These are phyloP conservation scores for Theonella swinhoei DNA, from an alignment of 37 sponge, comb jelly and placozoan genomes.

Conservation along the genomic window DNA sequence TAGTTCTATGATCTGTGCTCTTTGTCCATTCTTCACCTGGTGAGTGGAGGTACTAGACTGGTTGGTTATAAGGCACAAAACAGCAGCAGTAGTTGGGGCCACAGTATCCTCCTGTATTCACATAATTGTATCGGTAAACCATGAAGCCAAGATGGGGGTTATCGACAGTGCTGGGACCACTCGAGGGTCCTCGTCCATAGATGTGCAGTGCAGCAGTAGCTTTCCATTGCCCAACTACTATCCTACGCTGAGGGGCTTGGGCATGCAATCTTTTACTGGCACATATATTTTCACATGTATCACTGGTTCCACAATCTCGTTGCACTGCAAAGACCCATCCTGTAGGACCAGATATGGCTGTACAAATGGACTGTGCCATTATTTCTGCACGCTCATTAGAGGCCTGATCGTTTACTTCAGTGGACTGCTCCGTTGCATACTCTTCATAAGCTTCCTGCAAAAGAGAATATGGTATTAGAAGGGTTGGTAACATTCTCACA, in stretches of 20 bases:
- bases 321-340: background rate
- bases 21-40: too few relatives aligned
- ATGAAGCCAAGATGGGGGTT: background rate
- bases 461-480: too few relatives aligned
- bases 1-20: too few relatives aligned
- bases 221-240: background rate
- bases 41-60: too few relatives aligned
- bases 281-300: background rate
- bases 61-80: too few relatives aligned
- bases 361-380: background rate
- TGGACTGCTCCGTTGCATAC: too few relatives aligned
- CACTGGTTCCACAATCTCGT: background rate
- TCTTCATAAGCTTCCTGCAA: too few relatives aligned
- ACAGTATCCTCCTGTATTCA: background rate
- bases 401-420: background rate
- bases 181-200: background rate
- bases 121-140: background rate
- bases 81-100: background rate
- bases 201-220: background rate
- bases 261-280: background rate
- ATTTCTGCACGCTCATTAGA: background rate
- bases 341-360: background rate
- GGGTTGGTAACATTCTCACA: too few relatives aligned
- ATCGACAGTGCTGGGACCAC: background rate
- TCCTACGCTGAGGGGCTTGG: background rate